phyloP scores from a whole-genome alignment of 2,113 vertebrate genomes.

The Tilapia sparmanii region DNA sequence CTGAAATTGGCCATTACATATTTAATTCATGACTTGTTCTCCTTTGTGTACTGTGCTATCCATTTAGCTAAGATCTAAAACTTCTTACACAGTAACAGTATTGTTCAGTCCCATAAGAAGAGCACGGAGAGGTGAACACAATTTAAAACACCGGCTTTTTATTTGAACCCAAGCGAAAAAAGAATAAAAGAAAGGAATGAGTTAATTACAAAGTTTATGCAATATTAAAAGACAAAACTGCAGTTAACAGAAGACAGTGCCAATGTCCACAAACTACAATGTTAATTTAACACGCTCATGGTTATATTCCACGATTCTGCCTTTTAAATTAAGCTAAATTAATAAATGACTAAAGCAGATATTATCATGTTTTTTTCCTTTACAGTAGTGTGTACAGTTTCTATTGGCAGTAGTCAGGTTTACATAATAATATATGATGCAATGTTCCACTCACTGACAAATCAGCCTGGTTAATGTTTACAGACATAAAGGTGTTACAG shows the following conservation, averaged over 20 bases:
- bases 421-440: not conserved
- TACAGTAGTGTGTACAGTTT: not conserved
- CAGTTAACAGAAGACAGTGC: not conserved
- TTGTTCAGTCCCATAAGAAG: not conserved
- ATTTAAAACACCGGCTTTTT: not conserved
- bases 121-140: not conserved
- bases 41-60: not conserved
- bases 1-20: not conserved
- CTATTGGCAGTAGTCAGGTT: not conserved
- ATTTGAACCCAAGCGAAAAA: not conserved
- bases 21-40: not conserved
- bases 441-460: not conserved
- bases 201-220: not conserved
- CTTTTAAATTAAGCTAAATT: not conserved
- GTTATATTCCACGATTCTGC: not conserved
- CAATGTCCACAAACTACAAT: not conserved
- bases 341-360: not conserved
- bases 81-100: not conserved
- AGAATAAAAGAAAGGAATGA: not conserved
- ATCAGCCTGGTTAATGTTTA: constrained; percentile 37
- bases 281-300: not conserved
- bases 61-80: not conserved
- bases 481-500: not conserved
- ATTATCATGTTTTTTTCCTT: not conserved
- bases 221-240: not conserved